Conservation (phyloP, 2,113 vertebrate species). For the Opisthocomus hoazin region DNA sequence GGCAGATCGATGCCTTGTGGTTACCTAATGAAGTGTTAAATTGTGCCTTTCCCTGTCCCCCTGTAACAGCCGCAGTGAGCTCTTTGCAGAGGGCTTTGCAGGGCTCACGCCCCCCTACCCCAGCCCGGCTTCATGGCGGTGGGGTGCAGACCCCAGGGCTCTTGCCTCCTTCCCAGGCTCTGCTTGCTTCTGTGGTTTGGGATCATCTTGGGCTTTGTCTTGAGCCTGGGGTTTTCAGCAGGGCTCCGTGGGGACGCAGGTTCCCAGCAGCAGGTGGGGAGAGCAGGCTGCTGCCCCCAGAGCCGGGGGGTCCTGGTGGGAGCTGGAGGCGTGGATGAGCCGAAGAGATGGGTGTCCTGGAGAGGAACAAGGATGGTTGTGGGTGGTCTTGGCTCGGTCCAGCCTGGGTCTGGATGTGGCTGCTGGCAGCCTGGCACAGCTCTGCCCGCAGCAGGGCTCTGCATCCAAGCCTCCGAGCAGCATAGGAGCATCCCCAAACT, state of each 20-base stretch:
- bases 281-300: not conserved
- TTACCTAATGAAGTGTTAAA: conserved; percentile 48
- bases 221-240: not conserved
- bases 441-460: not conserved
- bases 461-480: no score
- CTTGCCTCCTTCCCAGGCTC: not conserved
- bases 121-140: fast-evolving
- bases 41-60: not conserved
- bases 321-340: not conserved
- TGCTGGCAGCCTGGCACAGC: not conserved
- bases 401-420: not conserved
- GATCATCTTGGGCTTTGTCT: not conserved
- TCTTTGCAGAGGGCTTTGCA: not conserved
- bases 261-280: not conserved
- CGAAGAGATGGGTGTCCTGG: not conserved
- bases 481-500: not conserved
- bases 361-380: not conserved
- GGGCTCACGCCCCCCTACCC: not conserved
- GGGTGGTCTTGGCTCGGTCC: not conserved
- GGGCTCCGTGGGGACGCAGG: not conserved
- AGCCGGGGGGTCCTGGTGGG: not conserved
- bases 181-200: not conserved
- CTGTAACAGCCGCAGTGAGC: fast-evolving
- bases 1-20: conserved; percentile 31
- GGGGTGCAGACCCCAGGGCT: not conserved